Evolutionary conservation across 2,113 vertebrate genomes (phyloP).

Genomic region (Scartelaos histophorus): DNA sequence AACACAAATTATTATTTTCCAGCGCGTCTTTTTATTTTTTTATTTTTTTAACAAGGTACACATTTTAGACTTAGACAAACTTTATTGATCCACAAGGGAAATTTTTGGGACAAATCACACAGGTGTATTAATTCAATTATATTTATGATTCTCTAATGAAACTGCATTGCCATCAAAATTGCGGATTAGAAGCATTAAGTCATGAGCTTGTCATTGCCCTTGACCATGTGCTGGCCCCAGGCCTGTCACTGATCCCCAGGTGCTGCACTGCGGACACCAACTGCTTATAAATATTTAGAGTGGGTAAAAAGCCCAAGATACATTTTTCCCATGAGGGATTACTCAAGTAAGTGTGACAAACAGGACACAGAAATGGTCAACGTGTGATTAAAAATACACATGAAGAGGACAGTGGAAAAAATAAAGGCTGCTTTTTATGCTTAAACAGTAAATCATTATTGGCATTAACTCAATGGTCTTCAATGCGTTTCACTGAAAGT

Average conservation of each 20-base stretch:
- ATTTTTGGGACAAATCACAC: slow-evolving; percentile 13
- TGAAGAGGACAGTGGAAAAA: slow-evolving; percentile 5
- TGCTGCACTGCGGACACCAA: slow-evolving; percentile 49
- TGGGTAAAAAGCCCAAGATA: slow-evolving; percentile 37
- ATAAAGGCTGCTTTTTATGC: slow-evolving; percentile 5
- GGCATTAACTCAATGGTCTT: slow-evolving; percentile 6
- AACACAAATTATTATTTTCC: slow-evolving; percentile 58
- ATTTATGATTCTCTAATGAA: background rate
- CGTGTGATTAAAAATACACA: slow-evolving; percentile 15
- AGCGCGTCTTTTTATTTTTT: slow-evolving; percentile 65
- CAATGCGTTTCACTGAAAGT: slow-evolving; percentile 8
- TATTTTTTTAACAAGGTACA: slow-evolving; percentile 31
- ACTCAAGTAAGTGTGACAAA: slow-evolving; percentile 21
- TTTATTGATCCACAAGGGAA: too few relatives aligned
- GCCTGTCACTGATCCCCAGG: slow-evolving; percentile 14
- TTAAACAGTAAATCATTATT: slow-evolving; percentile 28
- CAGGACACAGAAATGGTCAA: slow-evolving; percentile 4
- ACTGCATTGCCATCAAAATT: slow-evolving; percentile 4
- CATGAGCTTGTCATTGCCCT: slow-evolving; percentile 9
- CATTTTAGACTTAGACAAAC: too few relatives aligned
- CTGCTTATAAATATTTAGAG: slow-evolving; percentile 50
- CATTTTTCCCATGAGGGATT: slow-evolving; percentile 29
- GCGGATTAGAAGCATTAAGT: background rate
- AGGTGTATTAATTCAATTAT: slow-evolving; percentile 12
- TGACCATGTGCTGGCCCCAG: slow-evolving; percentile 23